phyloP scores from a whole-genome alignment of 2,888 invertebrate species.

The Dorcus hopei region DNA sequence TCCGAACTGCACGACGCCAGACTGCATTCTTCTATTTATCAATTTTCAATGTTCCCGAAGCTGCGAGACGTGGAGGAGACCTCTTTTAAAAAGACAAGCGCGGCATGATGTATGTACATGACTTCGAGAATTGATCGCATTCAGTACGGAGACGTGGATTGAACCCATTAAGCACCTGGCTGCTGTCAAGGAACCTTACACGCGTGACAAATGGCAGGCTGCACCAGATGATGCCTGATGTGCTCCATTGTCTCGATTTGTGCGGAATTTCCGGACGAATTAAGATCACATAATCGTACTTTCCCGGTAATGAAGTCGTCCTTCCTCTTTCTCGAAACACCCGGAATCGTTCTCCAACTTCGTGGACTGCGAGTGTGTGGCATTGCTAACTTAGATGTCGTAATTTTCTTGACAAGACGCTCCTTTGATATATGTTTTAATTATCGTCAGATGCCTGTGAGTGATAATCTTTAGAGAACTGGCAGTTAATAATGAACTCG shows the following conservation, averaged over 20 bases:
- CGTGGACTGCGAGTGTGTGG: not conserved
- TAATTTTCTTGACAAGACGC: not conserved
- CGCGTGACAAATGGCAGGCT: constrained; percentile 36
- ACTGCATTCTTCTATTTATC: constrained; percentile 19
- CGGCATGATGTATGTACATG: constrained; percentile 30
- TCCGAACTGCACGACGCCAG: constrained; percentile 8
- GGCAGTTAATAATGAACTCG: not conserved
- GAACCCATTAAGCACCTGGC: constrained; percentile 39
- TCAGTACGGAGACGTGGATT: constrained; percentile 31
- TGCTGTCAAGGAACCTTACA: constrained; percentile 34
- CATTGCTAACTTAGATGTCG: not conserved
- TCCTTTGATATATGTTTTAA: not conserved
- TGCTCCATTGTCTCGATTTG: too few relatives aligned
- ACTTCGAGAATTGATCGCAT: constrained; percentile 31
- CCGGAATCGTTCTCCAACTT: not conserved
- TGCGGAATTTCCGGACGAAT: too few relatives aligned
- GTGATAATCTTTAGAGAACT: not conserved
- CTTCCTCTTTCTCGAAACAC: too few relatives aligned
- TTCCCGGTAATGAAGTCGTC: too few relatives aligned
- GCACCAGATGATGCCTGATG: constrained; percentile 24
- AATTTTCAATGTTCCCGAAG: constrained; percentile 17
- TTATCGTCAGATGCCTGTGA: not conserved
- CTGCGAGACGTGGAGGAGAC: constrained; percentile 4
- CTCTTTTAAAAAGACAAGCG: constrained; percentile 8
- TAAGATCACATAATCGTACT: too few relatives aligned